Conservation (phyloP, 2,888 invertebrate species). For the Synergus laeviventris region DNA sequence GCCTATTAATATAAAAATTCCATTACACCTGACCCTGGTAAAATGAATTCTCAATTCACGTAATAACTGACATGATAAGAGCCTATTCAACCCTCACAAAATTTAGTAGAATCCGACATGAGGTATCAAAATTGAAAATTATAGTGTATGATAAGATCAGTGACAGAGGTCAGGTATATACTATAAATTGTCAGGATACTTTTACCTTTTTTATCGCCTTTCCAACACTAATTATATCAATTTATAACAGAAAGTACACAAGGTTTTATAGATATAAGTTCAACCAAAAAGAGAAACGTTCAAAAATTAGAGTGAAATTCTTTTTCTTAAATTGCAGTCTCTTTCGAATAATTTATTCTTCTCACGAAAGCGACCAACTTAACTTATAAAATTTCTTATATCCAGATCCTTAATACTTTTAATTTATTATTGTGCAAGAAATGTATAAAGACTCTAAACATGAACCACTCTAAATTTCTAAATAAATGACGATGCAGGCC, state of each 20-base stretch:
- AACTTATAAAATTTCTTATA: too few relatives aligned
- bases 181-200: not conserved
- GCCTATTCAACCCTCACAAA: not conserved
- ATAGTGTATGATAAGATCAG: not conserved
- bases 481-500: constrained; percentile 25
- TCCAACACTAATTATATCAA: not conserved
- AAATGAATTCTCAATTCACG: not conserved
- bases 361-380: too few relatives aligned
- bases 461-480: constrained; percentile 16
- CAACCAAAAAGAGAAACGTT: not conserved
- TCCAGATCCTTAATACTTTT: not conserved
- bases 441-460: not conserved
- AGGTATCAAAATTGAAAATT: not conserved
- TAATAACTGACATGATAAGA: not conserved
- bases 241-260: not conserved
- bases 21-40: not conserved
- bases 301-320: not conserved
- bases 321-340: too few relatives aligned
- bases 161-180: not conserved
- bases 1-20: not conserved
- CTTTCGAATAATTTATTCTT: too few relatives aligned
- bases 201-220: not conserved
- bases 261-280: not conserved
- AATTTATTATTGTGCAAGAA: constrained; percentile 17
- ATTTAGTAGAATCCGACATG: not conserved